A percentile compares a stretch with the other conserved stretches of the same genome.
phyloP scores from a whole-genome alignment of 2,888 invertebrate genomes.

The Tridacna crocea region DNA sequence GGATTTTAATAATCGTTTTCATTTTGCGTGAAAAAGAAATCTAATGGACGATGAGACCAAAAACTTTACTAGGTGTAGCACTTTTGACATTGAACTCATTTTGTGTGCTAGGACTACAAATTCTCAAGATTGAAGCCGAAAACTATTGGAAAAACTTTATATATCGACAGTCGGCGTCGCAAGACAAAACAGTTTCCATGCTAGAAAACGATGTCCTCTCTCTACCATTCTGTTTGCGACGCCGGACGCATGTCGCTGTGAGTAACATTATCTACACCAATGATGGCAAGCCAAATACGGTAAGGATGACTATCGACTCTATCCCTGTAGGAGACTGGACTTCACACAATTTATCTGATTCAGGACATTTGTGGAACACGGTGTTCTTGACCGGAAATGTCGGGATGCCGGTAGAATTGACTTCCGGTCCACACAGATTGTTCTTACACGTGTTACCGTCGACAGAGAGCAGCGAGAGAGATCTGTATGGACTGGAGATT shows the following conservation, averaged over 20 bases:
- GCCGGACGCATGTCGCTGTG: conserved; percentile 30
- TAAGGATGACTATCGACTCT: conserved; percentile 33
- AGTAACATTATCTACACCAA: conserved; percentile 43
- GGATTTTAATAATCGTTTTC: too few relatives aligned
- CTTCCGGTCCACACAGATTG: conserved; percentile 35
- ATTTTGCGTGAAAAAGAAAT: neutral
- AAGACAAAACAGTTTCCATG: conserved; percentile 45
- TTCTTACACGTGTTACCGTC: conserved; percentile 30
- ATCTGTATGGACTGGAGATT: conserved; percentile 43
- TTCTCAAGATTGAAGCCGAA: conserved; percentile 47
- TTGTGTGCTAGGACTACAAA: conserved; percentile 18
- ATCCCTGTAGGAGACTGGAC: conserved; percentile 24
- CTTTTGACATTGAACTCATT: neutral
- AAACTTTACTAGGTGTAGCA: neutral
- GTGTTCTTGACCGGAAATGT: conserved; percentile 29
- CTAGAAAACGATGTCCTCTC: conserved; percentile 40
- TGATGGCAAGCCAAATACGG: conserved; percentile 36
- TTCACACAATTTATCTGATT: conserved; percentile 32
- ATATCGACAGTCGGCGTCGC: conserved; percentile 46
- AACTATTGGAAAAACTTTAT: conserved; percentile 43
- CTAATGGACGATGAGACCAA: neutral
- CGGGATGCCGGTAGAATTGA: conserved; percentile 26
- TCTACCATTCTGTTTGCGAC: conserved; percentile 43
- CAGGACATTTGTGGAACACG: conserved; percentile 40
- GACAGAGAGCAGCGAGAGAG: neutral